phyloP scores from a whole-genome alignment of 2,797 vertebrate species.

The Amphiprion clarkii region DNA sequence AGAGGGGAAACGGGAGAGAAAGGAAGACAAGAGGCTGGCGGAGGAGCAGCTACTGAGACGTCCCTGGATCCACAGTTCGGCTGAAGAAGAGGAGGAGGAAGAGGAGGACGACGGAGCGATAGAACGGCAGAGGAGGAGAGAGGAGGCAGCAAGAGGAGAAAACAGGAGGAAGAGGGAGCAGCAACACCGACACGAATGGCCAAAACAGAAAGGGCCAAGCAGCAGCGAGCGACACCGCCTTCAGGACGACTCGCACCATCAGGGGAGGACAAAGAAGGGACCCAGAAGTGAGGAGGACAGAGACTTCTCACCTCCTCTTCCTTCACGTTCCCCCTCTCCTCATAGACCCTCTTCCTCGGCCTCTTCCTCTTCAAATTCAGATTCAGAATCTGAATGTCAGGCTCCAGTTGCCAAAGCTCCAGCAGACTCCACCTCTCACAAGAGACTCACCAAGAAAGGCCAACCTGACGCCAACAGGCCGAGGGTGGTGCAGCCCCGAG shows the following conservation, averaged over 20 bases:
- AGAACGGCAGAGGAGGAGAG: conserved; percentile 83
- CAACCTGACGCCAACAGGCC: conserved; percentile 56
- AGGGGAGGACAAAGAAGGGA: conserved; percentile 67
- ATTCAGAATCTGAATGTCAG: conserved; percentile 77
- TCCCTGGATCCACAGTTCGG: conserved; percentile 79
- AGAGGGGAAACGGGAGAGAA: conserved; percentile 68
- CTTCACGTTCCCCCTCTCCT: conserved; percentile 74
- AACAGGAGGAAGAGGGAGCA: conserved; percentile 73
- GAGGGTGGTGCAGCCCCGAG: conserved; percentile 49
- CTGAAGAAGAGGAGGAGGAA: conserved; percentile 78
- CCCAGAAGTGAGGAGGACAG: conserved; percentile 61
- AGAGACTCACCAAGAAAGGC: conserved; percentile 76
- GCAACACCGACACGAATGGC: conserved; percentile 70
- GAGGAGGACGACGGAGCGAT: conserved; percentile 71
- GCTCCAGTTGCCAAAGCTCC: conserved; percentile 84
- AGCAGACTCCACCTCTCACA: conserved; percentile 83
- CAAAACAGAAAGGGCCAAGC: conserved; percentile 76
- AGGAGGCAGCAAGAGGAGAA: conserved; percentile 77
- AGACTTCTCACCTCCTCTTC: conserved; percentile 65
- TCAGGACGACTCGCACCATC: conserved; percentile 59
- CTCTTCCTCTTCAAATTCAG: conserved; percentile 71
- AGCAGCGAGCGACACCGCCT: conserved; percentile 72
- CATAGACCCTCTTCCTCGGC: conserved; percentile 66
- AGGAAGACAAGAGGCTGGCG: conserved; percentile 84
- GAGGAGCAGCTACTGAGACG: conserved; percentile 83